Base-by-base conservation (phyloP, 2,113 vertebrate species). In the Corythornis madagascariensis region DNA sequence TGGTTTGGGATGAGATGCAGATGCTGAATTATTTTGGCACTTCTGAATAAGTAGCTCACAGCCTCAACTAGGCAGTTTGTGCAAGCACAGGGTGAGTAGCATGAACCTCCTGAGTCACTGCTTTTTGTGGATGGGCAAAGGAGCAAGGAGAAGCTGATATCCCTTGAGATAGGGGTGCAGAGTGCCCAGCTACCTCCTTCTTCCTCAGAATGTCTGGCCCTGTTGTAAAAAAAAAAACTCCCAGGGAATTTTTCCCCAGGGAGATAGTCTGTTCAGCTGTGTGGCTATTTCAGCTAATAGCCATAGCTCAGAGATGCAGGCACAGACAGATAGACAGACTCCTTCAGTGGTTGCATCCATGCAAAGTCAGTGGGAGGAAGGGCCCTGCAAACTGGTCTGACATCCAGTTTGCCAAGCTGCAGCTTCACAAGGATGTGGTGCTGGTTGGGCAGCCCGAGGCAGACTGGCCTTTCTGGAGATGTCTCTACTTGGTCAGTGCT, bases 301-400 rank as follows among this genome's bases (percentile, higher is more conserved):
- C 38, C 38, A 38, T 38, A 16, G 28, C 3, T 25, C n/a, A 17
- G 24, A 10, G 28, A 24, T 65, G 4, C 50, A 70, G 16, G 15
- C 64, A 29, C 11, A 43, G 72, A 11, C 31, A 45, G 38, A 25
- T 26, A 45, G 45, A 25, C n/a, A 24, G 76, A 57, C 56, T 52
- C 63, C 14, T n/a, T 59, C 7, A 0, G 35, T 78, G 28, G 24
- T 57, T 57, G 35, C 61, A 47, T 35, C n/a, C 66, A 35, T 0
- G 1, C 0, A 0, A 33, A 45, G 33, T 20, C 0, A 0, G 10
- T 48, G 33, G 50, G 33, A 65, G 45, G 33, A 64, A 28, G 53
- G 17, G 19, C 47, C 35, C n/a, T 13, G 31, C 1, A 0, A 6
- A 2, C 9, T 60, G 45, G 21, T 55, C 22, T 14, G 22, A 3